Base-by-base conservation (phyloP, 2,888 invertebrate species). In the Epinotia bilunana region DNA sequence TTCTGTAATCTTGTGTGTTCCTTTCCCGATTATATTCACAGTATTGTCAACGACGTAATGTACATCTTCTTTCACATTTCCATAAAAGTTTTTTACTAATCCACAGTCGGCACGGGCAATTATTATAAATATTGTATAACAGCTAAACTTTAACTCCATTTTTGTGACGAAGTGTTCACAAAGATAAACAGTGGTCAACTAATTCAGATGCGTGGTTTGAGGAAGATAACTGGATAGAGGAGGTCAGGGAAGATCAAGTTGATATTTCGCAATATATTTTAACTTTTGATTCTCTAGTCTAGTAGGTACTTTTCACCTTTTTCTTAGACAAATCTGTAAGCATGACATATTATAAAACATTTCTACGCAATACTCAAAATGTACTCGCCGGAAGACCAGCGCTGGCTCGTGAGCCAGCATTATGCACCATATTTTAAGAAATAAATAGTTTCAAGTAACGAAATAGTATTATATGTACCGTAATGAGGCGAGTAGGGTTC, bases 131-230 rank as follows among this genome's bases (percentile, higher is more conserved):
- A 74, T 23, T 23, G 53, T 55, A 28, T 5, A 70, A 58, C 12
- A 23, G 39, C 9, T 64, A 55, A 70, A 18, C n/a, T 12, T 13
- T 12, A 65, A 55, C 74, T 71, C 71, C 74, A 74, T 74, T 65
- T 73, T 73, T 7, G 11, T 43, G 43, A 23, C 16, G 28, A 58
- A 43, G 69, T 60, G 23, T 69, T 28, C 60, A 20, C 5, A 23
- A 2, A 43, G 46, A 69, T 60, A 69, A 58, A 60, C 23, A 2
- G 20, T 6, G 46, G 18, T n/a, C 23, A 12, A 69, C 58, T 69
- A 58, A 57, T 57, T 67, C 18, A 13, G 55, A 58, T 58, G 28
- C 12, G 57, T 65, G 46, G 49, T 43, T 68, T 58, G 33, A 60
- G 65, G 49, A 65, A 73, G 33, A 39, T 20, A 60, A 58, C 3